These are phyloP conservation scores for Erithacus rubecula DNA, from an alignment of 2,797 vertebrate species.

Conservation along the genomic window DNA sequence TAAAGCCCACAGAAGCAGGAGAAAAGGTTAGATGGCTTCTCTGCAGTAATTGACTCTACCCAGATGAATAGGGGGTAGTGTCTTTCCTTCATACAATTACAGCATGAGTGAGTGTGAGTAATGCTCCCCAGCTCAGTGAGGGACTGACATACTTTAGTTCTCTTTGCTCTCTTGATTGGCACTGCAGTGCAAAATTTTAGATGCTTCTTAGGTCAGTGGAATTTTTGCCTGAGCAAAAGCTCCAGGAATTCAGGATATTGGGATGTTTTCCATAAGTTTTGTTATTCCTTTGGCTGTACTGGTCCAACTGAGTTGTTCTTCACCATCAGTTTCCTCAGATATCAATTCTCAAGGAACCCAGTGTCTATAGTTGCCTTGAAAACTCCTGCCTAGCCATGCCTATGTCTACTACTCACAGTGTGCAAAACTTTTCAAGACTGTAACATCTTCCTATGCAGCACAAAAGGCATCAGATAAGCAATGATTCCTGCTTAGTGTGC, in stretches of 20 bases:
- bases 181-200: background rate
- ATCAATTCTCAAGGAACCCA: background rate
- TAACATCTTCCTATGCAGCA: background rate
- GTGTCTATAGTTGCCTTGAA: background rate
- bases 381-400: background rate
- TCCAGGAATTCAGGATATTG: background rate
- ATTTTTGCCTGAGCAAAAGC: slow-evolving; percentile 19
- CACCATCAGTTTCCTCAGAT: background rate
- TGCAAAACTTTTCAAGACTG: rapidly evolving
- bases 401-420: background rate
- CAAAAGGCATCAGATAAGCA: background rate
- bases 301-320: background rate
- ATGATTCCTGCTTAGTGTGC: background rate
- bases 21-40: background rate
- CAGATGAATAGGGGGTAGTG: background rate
- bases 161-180: background rate
- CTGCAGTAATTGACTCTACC: background rate
- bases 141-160: background rate
- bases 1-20: background rate
- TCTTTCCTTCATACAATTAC: background rate
- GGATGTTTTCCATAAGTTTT: background rate
- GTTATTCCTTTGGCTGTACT: background rate
- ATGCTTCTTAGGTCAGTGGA: background rate
- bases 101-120: background rate
- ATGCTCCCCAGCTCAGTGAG: background rate